Evolutionary conservation across 1,140 invertebrate species (phyloP).

Genomic region (Cydia amplana): DNA sequence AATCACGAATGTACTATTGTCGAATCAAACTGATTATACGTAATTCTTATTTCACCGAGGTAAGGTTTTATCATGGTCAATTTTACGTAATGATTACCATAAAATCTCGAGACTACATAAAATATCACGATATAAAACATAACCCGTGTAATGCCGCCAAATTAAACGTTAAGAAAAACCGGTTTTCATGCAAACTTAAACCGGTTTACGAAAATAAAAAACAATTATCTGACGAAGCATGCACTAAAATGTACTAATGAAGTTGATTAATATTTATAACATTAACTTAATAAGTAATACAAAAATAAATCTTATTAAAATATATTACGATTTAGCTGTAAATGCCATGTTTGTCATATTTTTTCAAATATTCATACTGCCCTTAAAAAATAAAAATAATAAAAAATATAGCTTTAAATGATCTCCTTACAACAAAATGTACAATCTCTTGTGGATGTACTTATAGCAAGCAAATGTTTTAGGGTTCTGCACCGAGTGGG

Average conservation of each 20-base stretch:
- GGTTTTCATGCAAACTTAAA: background rate
- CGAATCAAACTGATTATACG: background rate
- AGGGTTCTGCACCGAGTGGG: conserved; percentile 20
- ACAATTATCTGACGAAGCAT: background rate
- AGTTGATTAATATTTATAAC: background rate
- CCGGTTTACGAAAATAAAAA: background rate
- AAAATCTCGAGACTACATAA: background rate
- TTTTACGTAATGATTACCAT: background rate
- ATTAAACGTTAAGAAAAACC: background rate
- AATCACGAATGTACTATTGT: background rate
- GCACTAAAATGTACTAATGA: background rate
- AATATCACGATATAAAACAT: background rate
- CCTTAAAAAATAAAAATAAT: conserved; percentile 45
- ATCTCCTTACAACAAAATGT: conserved; percentile 43
- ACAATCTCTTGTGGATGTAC: conserved; percentile 21
- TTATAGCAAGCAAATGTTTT: conserved; percentile 21
- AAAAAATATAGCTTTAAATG: conserved; percentile 46
- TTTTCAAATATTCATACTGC: conserved; percentile 33
- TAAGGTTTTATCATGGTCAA: background rate
- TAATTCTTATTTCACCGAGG: background rate
- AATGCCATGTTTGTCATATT: background rate
- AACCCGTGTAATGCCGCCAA: background rate
- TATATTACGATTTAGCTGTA: conserved; percentile 8
- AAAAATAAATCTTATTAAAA: conserved; percentile 15
- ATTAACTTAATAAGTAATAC: conserved; percentile 13